Percentiles rank a stretch among this genome's conserved stretches.
phyloP scores from a whole-genome alignment of 2,888 invertebrate species.

The Peribatodes rhomboidaria region DNA sequence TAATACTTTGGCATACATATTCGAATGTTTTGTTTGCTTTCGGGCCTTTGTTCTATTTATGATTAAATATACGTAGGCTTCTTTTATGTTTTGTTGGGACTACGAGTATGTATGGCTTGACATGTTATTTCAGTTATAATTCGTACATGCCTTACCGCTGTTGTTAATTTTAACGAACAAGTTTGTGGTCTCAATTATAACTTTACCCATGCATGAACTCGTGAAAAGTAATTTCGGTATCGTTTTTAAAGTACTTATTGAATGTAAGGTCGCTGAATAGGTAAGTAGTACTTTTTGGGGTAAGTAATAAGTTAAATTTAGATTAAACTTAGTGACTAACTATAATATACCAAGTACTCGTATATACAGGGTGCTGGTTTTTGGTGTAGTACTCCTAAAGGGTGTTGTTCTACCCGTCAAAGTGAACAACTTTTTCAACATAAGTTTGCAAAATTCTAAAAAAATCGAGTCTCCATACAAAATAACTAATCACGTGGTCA shows the following conservation, averaged over 20 bases:
- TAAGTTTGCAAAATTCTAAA: too few relatives aligned
- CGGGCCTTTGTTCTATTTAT: slow-evolving; percentile 34
- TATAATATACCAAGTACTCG: too few relatives aligned
- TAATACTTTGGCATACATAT: slow-evolving; percentile 20
- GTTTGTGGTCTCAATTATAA: not conserved
- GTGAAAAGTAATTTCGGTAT: not conserved
- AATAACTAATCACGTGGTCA: too few relatives aligned
- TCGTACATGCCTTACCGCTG: too few relatives aligned
- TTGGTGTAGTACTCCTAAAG: too few relatives aligned
- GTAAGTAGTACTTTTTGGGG: not conserved
- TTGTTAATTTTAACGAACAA: not conserved
- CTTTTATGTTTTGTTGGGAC: slow-evolving; percentile 7
- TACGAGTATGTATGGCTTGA: not conserved
- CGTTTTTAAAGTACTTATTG: not conserved
- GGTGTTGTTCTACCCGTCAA: too few relatives aligned
- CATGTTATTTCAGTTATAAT: not conserved
- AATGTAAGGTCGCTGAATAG: not conserved
- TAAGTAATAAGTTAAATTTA: not conserved
- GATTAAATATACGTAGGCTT: slow-evolving; percentile 8
- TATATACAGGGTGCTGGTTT: too few relatives aligned
- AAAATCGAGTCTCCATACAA: too few relatives aligned
- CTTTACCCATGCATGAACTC: not conserved
- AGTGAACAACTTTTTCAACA: too few relatives aligned
- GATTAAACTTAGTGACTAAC: too few relatives aligned
- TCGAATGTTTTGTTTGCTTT: slow-evolving; percentile 33